A percentile compares a stretch with the other conserved stretches of the same genome.
Evolutionary conservation across 2,113 vertebrate genomes (phyloP).

Genomic region (Falcunculus frontatus): DNA sequence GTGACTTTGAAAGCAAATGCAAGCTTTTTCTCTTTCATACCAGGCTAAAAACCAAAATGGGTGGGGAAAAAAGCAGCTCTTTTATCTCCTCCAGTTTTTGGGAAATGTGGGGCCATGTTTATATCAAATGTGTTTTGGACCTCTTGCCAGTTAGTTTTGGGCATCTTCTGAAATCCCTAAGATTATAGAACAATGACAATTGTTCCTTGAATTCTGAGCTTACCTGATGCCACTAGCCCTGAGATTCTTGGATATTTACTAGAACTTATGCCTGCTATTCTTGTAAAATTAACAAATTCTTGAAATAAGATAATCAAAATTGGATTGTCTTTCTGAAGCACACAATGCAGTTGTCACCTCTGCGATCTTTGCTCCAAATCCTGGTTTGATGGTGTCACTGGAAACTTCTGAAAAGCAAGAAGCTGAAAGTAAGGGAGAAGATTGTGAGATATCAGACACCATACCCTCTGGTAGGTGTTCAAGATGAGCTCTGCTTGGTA

Average conservation of each 20-base stretch:
- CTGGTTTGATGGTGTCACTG: slow-evolving; percentile 86
- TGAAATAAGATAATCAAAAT: background rate
- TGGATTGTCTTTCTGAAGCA: slow-evolving; percentile 71
- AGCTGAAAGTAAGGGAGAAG: slow-evolving; percentile 77
- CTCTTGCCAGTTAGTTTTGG: background rate
- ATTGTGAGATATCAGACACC: slow-evolving; percentile 78
- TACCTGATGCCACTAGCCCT: background rate
- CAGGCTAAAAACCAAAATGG: background rate
- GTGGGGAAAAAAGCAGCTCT: background rate
- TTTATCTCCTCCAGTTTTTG: background rate
- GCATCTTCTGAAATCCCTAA: background rate
- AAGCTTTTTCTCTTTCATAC: background rate
- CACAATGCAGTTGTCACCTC: slow-evolving; percentile 99
- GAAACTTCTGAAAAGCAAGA: slow-evolving; percentile 87
- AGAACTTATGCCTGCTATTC: background rate
- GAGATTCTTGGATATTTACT: background rate
- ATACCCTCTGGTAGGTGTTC: slow-evolving; percentile 84
- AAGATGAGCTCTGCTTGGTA: background rate
- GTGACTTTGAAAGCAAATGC: background rate
- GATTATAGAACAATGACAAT: background rate
- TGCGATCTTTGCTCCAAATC: slow-evolving; percentile 94
- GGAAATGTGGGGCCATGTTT: background rate
- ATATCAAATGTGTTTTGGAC: background rate
- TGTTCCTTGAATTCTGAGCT: background rate
- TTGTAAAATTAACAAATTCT: background rate